Conservation (phyloP, 1,140 invertebrate species). For the Drosophila obscura region DNA sequence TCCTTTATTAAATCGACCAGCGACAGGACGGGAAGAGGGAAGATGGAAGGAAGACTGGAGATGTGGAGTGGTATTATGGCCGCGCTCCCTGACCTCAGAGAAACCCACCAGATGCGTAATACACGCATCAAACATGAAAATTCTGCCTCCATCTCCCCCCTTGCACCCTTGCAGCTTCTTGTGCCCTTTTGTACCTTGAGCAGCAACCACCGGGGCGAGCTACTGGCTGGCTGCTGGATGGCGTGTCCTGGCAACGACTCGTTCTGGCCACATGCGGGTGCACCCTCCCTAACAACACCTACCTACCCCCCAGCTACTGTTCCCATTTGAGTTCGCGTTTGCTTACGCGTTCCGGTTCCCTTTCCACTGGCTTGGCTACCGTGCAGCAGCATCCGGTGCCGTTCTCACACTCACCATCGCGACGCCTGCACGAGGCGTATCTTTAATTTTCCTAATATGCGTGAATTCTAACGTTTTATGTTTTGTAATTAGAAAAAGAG, state of each 20-base stretch:
- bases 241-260: constrained; percentile 49
- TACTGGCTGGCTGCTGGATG: constrained; percentile 14
- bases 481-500: constrained; percentile 76
- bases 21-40: constrained; percentile 27
- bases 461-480: constrained; percentile 79
- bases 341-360: constrained; percentile 14
- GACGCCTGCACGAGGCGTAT: constrained; percentile 53
- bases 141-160: constrained; percentile 36
- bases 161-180: constrained; percentile 16
- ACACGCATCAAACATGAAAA: constrained; percentile 78
- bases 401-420: constrained; percentile 74
- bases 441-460: constrained; percentile 82
- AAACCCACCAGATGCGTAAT: constrained; percentile 77
- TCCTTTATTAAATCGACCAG: constrained; percentile 80
- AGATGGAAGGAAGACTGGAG: too few relatives aligned
- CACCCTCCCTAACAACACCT: constrained; percentile 16
- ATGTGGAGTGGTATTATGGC: constrained; percentile 52
- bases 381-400: constrained; percentile 71
- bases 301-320: not conserved
- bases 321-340: not conserved
- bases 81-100: constrained; percentile 45
- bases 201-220: constrained; percentile 57
- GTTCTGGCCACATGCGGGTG: constrained; percentile 65
- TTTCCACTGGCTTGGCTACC: constrained; percentile 19
- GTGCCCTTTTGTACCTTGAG: constrained; percentile 65